Evolutionary conservation across 92 coral and sea anemone species (phyloP), one percentile per base, ranked within the genome.

Genomic region (Palythoa grandiflora): DNA sequence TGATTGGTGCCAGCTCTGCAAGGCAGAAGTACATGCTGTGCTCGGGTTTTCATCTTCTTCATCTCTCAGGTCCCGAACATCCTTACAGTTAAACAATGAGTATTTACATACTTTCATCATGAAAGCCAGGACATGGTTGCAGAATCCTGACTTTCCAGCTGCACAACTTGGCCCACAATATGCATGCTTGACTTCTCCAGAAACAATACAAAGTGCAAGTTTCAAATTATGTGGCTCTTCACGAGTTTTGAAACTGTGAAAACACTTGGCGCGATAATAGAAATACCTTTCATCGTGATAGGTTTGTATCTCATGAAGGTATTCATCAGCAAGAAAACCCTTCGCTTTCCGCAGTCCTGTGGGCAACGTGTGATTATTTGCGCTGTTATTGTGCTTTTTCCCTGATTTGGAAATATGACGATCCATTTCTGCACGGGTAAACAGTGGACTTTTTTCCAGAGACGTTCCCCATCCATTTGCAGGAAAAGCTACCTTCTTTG

Each of bases 341-440:
- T 78, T 93, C 6, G 93, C 93, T 55, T 93, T 93, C 60, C 47
- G 77, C 16, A 93, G 75, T 28, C 93, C 92, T n/a, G 92, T 90
- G 5, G 93, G 95, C 13, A 93, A 66, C 21, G 93, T 63, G 52
- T 83, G 87, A 70, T 87, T 80, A 12, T 40, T 47, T 44, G 48
- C 48, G 48, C 83, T 54, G 73, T 76, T 86, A 16, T 28, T 68
- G 37, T 28, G 65, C 51, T 74, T 88, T 54, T 88, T 89, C 16
- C 92, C 92, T 0, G 94, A 92, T 55, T 66, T 89, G 39, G 77
- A 71, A 15, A 89, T 55, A 53, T 89, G 92, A 71, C 73, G 72
- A 59, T 92, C 80, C 88, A 92, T 73, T 71, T 92, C 92, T 17
- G 77, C 88, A 71, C 94, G 44, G 35, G 90, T 91, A 71, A 91